These are phyloP conservation scores for Vimba vimba DNA, from an alignment of 2,113 vertebrate genomes.

Conservation along the genomic window DNA sequence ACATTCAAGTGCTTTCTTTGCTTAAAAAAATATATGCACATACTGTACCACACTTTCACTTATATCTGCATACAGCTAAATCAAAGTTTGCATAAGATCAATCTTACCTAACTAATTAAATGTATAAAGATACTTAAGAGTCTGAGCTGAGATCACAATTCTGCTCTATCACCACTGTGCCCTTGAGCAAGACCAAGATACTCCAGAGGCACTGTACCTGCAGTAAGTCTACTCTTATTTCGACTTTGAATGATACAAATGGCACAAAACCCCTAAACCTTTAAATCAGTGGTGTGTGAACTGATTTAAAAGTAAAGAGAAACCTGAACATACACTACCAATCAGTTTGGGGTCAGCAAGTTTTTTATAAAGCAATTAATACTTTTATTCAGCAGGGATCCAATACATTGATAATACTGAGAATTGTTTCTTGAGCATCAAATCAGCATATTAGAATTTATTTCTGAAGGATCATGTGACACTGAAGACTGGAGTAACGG, in stretches of 20 bases:
- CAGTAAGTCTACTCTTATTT: neutral
- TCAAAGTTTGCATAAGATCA: slow-evolving; percentile 13
- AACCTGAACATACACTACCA: neutral
- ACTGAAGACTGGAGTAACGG: neutral
- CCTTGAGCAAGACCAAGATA: slow-evolving; percentile 15
- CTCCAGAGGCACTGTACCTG: neutral
- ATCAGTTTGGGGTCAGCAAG: neutral
- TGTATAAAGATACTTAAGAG: neutral
- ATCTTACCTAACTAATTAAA: neutral
- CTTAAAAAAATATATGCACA: neutral
- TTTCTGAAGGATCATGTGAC: neutral
- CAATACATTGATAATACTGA: neutral
- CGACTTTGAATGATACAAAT: neutral
- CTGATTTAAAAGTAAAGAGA: neutral
- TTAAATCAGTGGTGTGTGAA: neutral
- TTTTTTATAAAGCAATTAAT: neutral
- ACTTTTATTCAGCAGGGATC: neutral
- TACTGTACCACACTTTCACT: neutral
- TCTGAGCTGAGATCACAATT: slow-evolving; percentile 13
- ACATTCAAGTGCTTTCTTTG: too few relatives aligned
- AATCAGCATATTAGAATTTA: neutral
- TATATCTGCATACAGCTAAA: neutral
- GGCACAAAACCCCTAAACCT: neutral
- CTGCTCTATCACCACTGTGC: slow-evolving; percentile 6
- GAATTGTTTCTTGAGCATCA: neutral